phyloP scores from a whole-genome alignment of 2,113 vertebrate species.

The Amphiprion percula region DNA sequence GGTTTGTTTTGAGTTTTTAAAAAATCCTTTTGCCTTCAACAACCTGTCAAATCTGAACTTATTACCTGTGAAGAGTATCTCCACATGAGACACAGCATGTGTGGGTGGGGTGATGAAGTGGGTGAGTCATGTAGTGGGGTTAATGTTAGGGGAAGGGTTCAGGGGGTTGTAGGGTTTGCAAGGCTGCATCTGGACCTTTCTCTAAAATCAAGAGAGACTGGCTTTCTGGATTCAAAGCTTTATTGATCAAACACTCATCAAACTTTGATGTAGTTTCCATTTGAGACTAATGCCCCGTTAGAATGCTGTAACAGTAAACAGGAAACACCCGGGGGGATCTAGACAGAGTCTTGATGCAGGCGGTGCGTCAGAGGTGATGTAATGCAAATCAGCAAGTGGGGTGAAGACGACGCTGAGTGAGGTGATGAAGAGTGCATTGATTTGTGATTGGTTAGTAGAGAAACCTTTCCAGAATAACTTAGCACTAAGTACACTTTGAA shows the following conservation, averaged over 20 bases:
- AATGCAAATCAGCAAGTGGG: not conserved
- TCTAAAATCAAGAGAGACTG: not conserved
- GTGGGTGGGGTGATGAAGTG: no score
- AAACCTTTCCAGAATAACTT: not conserved
- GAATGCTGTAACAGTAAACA: not conserved
- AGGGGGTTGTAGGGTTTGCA: no score
- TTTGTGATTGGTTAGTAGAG: constrained; percentile 4
- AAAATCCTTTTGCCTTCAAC: not conserved
- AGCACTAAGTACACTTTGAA: no score
- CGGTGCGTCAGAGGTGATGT: not conserved
- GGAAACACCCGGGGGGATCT: no score
- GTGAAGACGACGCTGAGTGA: not conserved
- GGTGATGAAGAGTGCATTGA: not conserved
- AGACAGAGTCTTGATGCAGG: no score
- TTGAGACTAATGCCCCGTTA: not conserved
- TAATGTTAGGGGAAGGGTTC: no score
- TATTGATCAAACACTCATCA: constrained; percentile 20
- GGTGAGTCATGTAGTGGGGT: no score
- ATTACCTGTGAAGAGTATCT: not conserved
- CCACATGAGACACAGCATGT: no score
- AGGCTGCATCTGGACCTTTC: no score
- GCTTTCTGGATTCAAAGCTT: constrained; percentile 9
- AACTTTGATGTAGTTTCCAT: constrained; percentile 13
- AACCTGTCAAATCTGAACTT: constrained; percentile 22
- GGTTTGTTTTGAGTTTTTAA: not conserved